phyloP scores from a whole-genome alignment of 2,888 invertebrate genomes.

The Trichacis sp. region DNA sequence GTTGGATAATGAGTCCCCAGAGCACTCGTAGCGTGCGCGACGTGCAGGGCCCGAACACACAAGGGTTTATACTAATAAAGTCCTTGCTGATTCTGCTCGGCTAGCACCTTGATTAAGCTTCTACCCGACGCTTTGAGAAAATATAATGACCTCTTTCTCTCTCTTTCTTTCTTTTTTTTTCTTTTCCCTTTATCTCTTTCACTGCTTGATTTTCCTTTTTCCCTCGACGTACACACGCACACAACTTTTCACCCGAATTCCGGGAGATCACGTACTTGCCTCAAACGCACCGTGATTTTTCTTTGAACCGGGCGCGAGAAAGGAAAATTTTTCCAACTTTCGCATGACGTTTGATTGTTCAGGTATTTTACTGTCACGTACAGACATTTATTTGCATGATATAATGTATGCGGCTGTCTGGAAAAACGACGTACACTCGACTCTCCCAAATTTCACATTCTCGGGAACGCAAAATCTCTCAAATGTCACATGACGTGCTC shows the following conservation, averaged over 20 bases:
- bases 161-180: constrained; percentile 46
- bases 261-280: constrained; percentile 47
- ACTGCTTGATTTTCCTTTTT: constrained; percentile 19
- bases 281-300: constrained; percentile 50
- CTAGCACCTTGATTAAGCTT: constrained; percentile 67
- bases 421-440: too few species aligned
- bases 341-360: neutral
- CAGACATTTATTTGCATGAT: neutral
- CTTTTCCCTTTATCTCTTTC: neutral
- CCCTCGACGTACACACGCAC: constrained; percentile 36
- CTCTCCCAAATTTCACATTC: too few species aligned
- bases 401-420: too few species aligned
- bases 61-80: constrained; percentile 63
- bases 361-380: neutral
- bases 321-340: constrained; percentile 21
- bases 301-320: constrained; percentile 22
- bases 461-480: too few species aligned
- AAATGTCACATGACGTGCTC: too few species aligned
- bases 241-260: constrained; percentile 36
- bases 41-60: constrained; percentile 34
- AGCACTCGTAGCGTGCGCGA: constrained; percentile 35
- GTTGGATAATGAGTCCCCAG: constrained; percentile 65
- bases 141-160: constrained; percentile 65
- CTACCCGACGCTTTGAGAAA: constrained; percentile 65
- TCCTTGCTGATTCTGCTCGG: constrained; percentile 68